A percentile compares a stretch with the other conserved stretches of the same genome.
These are phyloP conservation scores for Hypsibius dujardini DNA, from an alignment of 1,140 invertebrate species.

Conservation along the genomic window DNA sequence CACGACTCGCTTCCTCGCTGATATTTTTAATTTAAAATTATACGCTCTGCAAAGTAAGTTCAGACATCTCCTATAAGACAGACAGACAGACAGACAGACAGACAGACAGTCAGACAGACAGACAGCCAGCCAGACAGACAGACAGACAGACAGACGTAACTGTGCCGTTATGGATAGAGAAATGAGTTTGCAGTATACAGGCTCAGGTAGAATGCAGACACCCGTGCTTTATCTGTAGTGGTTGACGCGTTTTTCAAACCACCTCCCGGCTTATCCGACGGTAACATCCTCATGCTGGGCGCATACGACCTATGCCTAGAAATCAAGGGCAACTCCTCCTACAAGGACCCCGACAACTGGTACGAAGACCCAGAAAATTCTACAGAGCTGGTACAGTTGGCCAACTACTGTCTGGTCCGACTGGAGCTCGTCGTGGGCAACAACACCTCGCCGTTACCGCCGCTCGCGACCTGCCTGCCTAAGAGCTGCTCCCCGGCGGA, in stretches of 20 bases:
- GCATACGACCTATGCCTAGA: background rate
- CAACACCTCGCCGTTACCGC: background rate
- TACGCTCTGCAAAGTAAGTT: too few relatives aligned
- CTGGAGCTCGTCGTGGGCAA: background rate
- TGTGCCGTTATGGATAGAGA: too few relatives aligned
- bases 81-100: too few relatives aligned
- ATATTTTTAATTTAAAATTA: too few relatives aligned
- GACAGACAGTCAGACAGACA: too few relatives aligned
- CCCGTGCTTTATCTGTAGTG: background rate
- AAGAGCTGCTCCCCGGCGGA: background rate
- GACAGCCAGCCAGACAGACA: too few relatives aligned
- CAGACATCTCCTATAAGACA: too few relatives aligned
- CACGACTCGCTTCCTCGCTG: too few relatives aligned
- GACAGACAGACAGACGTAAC: too few relatives aligned
- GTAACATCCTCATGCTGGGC: background rate
- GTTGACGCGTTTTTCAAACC: background rate
- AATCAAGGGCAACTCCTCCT: background rate
- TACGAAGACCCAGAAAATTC: background rate
- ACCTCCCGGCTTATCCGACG: background rate
- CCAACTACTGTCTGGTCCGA: constrained; percentile 12
- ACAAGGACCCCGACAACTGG: too few relatives aligned
- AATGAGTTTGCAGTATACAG: too few relatives aligned
- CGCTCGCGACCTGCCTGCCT: constrained; percentile 1
- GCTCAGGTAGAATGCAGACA: too few relatives aligned
- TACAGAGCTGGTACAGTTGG: background rate